Evolutionary conservation across 1,140 invertebrate genomes (phyloP).

Genomic region (Diabrotica undecimpunctata): DNA sequence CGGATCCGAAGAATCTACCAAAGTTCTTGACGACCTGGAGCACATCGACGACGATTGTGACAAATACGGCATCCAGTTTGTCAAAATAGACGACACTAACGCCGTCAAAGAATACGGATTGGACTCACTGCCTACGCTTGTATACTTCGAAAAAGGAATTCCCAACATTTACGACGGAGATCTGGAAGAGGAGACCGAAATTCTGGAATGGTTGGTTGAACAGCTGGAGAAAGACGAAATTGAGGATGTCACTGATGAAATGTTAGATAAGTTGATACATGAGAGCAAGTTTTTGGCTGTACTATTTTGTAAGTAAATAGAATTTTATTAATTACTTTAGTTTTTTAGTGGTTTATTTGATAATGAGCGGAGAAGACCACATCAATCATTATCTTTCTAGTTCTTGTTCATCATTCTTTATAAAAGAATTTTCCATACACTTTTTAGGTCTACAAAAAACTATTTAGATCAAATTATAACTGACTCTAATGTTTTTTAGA

Average conservation of each 20-base stretch:
- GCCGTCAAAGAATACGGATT: slow-evolving; percentile 83
- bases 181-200: slow-evolving; percentile 85
- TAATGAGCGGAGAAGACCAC: too few species aligned
- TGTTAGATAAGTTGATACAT: slow-evolving; percentile 84
- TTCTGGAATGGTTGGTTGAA: slow-evolving; percentile 81
- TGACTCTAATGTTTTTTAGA: slow-evolving; percentile 56
- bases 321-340: background rate
- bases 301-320: slow-evolving; percentile 77
- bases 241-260: slow-evolving; percentile 91
- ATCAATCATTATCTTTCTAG: too few species aligned
- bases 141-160: slow-evolving; percentile 91
- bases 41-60: slow-evolving; percentile 92
- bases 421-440: too few species aligned
- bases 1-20: slow-evolving; percentile 79
- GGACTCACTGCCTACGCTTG: slow-evolving; percentile 74
- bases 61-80: slow-evolving; percentile 88
- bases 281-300: slow-evolving; percentile 86
- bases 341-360: background rate
- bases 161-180: slow-evolving; percentile 91
- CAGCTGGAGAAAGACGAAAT: slow-evolving; percentile 90
- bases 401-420: too few species aligned
- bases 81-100: slow-evolving; percentile 84
- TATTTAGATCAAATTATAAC: too few species aligned
- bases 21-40: slow-evolving; percentile 79
- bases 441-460: too few species aligned